Evolutionary conservation across 2,888 invertebrate species (phyloP).

Genomic region (Sepioteuthis lessoniana): DNA sequence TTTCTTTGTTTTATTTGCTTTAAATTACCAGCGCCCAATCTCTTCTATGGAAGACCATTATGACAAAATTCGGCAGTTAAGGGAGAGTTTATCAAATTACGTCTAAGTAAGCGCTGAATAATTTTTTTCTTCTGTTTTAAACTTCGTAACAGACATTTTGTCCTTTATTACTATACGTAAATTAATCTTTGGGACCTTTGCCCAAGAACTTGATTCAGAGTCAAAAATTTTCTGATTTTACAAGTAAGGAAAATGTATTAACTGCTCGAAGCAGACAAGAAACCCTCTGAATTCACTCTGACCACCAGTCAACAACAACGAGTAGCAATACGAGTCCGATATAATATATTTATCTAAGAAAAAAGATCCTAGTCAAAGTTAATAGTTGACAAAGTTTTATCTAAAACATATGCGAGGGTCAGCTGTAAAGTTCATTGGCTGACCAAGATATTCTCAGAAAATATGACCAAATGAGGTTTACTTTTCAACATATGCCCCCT

Average conservation of each 20-base stretch:
- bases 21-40: neutral
- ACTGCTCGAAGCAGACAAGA: neutral
- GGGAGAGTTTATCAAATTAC: neutral
- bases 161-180: neutral
- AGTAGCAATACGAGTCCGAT: too few relatives aligned
- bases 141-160: neutral
- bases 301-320: too few relatives aligned
- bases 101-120: neutral
- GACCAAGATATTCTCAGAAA: too few relatives aligned
- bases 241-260: neutral
- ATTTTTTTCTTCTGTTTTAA: neutral
- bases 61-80: neutral
- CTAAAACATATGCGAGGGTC: too few relatives aligned
- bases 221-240: neutral
- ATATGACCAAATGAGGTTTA: too few relatives aligned
- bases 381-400: too few relatives aligned
- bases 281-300: too few relatives aligned
- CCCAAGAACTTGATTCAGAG: neutral
- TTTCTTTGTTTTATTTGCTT: neutral
- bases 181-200: slow-evolving; percentile 7
- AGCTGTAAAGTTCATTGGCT: too few relatives aligned
- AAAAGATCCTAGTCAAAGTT: too few relatives aligned
- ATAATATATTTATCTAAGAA: too few relatives aligned
- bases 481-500: too few relatives aligned
- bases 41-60: neutral